phyloP scores from a whole-genome alignment of 1,140 invertebrate species.

The Caenorhabditis inopinata region DNA sequence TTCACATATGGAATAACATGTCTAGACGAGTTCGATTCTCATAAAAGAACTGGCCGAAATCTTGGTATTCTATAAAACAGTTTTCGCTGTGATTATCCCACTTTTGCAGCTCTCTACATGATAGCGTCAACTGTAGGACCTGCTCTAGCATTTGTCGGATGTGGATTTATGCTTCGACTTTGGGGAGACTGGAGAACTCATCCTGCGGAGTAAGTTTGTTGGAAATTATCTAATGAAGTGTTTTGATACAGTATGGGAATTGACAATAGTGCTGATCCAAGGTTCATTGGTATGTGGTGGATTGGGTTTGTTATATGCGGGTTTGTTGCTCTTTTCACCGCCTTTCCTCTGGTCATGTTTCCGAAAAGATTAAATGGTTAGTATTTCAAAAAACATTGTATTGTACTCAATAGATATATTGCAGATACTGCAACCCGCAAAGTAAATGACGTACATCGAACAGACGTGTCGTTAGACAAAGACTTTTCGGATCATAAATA shows the following conservation, averaged over 20 bases:
- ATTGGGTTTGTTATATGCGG: conserved; percentile 37
- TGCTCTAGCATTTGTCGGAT: conserved; percentile 40
- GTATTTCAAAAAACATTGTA: neutral
- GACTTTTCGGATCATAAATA: conserved; percentile 39
- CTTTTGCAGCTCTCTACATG: conserved; percentile 37
- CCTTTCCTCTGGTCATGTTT: conserved; percentile 31
- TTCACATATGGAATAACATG: conserved; percentile 42
- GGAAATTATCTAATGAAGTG: neutral
- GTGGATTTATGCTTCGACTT: conserved; percentile 26
- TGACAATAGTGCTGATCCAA: conserved; percentile 10
- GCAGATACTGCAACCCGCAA: conserved; percentile 37
- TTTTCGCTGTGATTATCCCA: neutral
- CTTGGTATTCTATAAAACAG: neutral
- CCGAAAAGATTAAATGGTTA: conserved; percentile 33
- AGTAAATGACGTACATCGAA: conserved; percentile 26
- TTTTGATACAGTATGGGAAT: neutral
- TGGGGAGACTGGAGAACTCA: conserved; percentile 39
- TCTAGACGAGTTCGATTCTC: conserved; percentile 39
- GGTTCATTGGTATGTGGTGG: conserved; percentile 43
- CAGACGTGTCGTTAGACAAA: conserved; percentile 21
- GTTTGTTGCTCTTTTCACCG: conserved; percentile 15
- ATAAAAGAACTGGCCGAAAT: conserved; percentile 39
- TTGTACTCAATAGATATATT: neutral
- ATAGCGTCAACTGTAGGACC: conserved; percentile 38
- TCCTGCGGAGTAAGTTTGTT: neutral